Percentiles rank a stretch among this genome's conserved stretches.
Conservation (phyloP, 2,797 vertebrate species). For the Acropternis orthonyx region DNA sequence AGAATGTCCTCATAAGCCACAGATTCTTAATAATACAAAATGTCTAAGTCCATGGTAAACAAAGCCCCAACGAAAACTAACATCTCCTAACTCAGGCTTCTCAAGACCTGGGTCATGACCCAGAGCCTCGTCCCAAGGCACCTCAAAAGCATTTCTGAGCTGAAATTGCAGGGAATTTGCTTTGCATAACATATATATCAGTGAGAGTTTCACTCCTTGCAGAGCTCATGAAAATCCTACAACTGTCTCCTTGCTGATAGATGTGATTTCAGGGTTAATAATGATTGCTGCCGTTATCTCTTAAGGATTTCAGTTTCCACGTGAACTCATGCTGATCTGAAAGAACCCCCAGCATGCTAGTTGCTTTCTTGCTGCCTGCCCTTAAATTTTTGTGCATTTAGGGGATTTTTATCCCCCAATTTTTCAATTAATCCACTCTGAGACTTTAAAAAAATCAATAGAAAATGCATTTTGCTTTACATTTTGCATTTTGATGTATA, state of each 20-base stretch:
- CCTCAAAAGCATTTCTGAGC: constrained; percentile 65
- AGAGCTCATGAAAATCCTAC: not conserved
- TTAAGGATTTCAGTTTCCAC: not conserved
- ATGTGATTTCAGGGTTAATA: not conserved
- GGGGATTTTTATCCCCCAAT: rapidly evolving
- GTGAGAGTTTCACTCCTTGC: not conserved
- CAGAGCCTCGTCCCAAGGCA: constrained; percentile 52
- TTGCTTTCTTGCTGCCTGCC: not conserved
- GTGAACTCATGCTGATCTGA: not conserved
- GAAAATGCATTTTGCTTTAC: not conserved
- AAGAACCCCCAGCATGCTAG: not conserved
- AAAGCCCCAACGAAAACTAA: constrained; percentile 76
- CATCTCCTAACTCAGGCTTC: constrained; percentile 72
- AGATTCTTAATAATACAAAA: constrained; percentile 79
- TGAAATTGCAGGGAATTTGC: constrained; percentile 13
- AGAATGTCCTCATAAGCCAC: constrained; percentile 75
- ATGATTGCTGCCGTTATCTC: not conserved
- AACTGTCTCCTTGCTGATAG: not conserved
- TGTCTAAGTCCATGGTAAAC: constrained; percentile 75
- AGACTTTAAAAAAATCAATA: not conserved
- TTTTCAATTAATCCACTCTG: not conserved
- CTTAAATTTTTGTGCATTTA: not conserved
- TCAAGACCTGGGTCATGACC: constrained; percentile 72
- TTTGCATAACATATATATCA: constrained; percentile 7
- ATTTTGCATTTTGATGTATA: not conserved